Evolutionary conservation across 2,113 vertebrate genomes (phyloP), one percentile per base, ranked within the genome.

Genomic region (Crypturellus undulatus): DNA sequence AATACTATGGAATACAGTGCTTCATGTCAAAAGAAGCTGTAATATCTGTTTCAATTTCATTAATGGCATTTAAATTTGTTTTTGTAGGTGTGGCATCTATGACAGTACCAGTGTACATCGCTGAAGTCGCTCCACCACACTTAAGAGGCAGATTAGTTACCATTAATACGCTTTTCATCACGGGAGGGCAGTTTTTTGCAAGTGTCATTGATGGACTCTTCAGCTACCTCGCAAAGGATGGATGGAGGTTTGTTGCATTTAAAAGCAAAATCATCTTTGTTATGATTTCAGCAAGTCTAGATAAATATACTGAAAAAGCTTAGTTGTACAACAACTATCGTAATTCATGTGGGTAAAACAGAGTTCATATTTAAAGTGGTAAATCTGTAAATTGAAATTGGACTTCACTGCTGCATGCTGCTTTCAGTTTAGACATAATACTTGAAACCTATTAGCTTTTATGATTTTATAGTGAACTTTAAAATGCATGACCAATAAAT

Each of bases 31-130:
- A 80, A 63, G 25, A 30, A 4, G 3, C 43, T 56, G n/a, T 45
- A 51, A 24, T 54, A 6, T 73, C 45, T 83, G 60, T 77, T 65
- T 60, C 0, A 2, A 32, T 58, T 91, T 77, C 92, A 10, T 79
- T 91, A 42, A 20, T 59, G 60, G 45, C 60, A 17, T 73, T 70
- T 34, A 8, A 8, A 76, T 96, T 92, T 92, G 21, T 84, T 73
- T 77, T 71, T 82, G 20, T 86, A 99, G 99, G 99, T 77, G 94
- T 99, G 51, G 98, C 99, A 38, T 99, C 99, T 19, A 99, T 99
- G 99, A 99, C 99, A 0, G 99, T 99, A 43, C 99, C 99, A 2
- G 99, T 99, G 7, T 99, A 99, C 97, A 99, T 99, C 1, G 99
- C 99, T 3, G 99, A 99, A 85, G 98, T 99, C 78, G 99, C 99